Percentiles rank a stretch among this genome's conserved stretches.
phyloP scores from a whole-genome alignment of 2,113 vertebrate species.

The Sapajus apella region DNA sequence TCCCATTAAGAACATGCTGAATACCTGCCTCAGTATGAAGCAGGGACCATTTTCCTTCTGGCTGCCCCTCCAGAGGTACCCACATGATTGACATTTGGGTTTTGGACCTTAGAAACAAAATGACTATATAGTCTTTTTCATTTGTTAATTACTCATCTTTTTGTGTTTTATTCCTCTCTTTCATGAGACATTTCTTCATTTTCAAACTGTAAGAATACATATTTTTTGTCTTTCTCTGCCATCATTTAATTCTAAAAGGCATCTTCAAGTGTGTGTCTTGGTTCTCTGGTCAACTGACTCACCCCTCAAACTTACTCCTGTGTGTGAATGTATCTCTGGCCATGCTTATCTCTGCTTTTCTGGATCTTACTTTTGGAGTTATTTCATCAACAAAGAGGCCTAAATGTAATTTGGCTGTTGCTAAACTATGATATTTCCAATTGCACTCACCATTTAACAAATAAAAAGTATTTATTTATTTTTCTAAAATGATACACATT shows the following conservation, averaged over 20 bases:
- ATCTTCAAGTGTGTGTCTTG: neutral
- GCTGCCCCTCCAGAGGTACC: rapidly evolving
- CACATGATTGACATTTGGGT: neutral
- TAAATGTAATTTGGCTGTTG: neutral
- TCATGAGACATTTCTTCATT: neutral
- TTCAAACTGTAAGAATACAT: neutral
- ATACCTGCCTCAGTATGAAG: neutral
- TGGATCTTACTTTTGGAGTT: neutral
- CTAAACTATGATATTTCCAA: neutral
- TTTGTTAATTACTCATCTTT: neutral
- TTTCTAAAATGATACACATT: neutral
- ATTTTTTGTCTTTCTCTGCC: neutral
- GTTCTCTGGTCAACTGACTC: neutral
- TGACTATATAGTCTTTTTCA: rapidly evolving
- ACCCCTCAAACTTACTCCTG: neutral
- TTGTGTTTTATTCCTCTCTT: neutral
- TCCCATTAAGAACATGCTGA: neutral
- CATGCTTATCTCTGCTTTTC: neutral
- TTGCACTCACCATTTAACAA: neutral
- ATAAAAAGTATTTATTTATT: neutral
- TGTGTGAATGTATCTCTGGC: no score
- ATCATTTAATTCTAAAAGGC: neutral
- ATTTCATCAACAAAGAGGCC: neutral
- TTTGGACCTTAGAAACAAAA: neutral
- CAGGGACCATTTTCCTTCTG: rapidly evolving